Evolutionary conservation across 2,797 vertebrate species (phyloP).

Genomic region (Mastacembelus armatus): DNA sequence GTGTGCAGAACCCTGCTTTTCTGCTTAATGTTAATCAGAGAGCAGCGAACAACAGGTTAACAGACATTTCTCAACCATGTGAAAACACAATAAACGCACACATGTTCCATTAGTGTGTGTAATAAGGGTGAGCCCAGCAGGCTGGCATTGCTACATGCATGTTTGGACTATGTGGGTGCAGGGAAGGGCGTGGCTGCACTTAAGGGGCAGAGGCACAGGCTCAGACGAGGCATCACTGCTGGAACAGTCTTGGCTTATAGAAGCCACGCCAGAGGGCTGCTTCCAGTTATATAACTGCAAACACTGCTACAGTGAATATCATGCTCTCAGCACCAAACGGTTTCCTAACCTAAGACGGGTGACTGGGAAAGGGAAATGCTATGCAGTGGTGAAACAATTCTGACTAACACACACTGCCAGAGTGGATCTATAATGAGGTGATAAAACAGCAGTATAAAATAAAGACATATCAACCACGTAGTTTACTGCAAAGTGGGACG

Average conservation of each 20-base stretch:
- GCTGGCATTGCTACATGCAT: conserved; percentile 71
- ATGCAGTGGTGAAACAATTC: conserved; percentile 13
- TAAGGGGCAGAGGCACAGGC: conserved; percentile 63
- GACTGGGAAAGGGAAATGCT: conserved; percentile 21
- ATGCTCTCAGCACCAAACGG: neutral
- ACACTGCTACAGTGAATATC: neutral
- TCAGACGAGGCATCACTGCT: conserved; percentile 59
- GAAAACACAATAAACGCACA: conserved; percentile 30
- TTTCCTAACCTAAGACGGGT: conserved; percentile 6
- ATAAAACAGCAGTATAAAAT: conserved; percentile 35
- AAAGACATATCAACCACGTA: conserved; percentile 22
- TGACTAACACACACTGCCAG: conserved; percentile 10
- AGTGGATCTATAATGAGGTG: conserved; percentile 17
- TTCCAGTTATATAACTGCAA: conserved; percentile 14
- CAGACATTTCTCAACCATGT: conserved; percentile 47
- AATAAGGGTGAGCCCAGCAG: conserved; percentile 51
- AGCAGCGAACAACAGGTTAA: conserved; percentile 61
- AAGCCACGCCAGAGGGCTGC: conserved; percentile 32
- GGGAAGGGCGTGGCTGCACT: conserved; percentile 53
- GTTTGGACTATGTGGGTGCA: conserved; percentile 54
- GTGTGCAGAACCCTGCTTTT: conserved; percentile 9
- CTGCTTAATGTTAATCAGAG: conserved; percentile 26
- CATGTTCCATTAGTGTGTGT: conserved; percentile 55
- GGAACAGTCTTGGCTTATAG: conserved; percentile 27
- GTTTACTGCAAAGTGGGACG: neutral